A percentile compares a stretch with the other conserved stretches of the same genome.
phyloP scores from a whole-genome alignment of 2,113 vertebrate genomes.

The Axis porcinus region DNA sequence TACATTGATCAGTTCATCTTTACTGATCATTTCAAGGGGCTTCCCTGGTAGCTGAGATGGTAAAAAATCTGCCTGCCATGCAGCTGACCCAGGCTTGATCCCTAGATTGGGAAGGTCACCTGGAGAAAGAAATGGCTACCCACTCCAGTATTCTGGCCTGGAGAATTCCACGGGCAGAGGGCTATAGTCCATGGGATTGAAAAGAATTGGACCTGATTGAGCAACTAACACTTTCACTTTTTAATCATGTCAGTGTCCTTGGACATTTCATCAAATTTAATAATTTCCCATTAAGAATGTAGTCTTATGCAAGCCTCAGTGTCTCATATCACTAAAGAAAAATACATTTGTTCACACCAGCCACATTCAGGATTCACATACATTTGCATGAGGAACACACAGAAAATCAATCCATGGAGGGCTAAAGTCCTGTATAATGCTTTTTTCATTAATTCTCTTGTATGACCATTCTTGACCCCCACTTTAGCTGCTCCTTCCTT shows the following conservation, averaged over 20 bases:
- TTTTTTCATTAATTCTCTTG: background rate
- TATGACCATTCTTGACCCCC: background rate
- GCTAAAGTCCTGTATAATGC: accelerated
- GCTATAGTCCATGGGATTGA: background rate
- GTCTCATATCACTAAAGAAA: background rate
- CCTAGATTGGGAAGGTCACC: background rate
- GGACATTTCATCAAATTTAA: background rate
- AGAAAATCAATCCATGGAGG: background rate
- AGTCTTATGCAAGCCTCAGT: background rate
- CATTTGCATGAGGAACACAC: background rate
- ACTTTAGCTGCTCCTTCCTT: background rate
- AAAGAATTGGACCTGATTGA: background rate
- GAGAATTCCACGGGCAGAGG: background rate
- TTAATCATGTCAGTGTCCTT: background rate
- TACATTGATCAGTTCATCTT: background rate
- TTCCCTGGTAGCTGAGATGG: background rate
- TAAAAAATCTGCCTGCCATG: background rate
- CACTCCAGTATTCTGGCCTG: background rate
- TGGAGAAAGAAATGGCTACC: background rate
- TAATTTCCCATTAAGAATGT: background rate
- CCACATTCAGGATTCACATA: background rate
- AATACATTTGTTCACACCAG: background rate
- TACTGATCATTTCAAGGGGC: background rate
- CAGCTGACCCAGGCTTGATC: background rate
- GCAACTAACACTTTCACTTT: background rate